phyloP scores from a whole-genome alignment of 2,888 invertebrate species.

The Troides oblongomaculatus region DNA sequence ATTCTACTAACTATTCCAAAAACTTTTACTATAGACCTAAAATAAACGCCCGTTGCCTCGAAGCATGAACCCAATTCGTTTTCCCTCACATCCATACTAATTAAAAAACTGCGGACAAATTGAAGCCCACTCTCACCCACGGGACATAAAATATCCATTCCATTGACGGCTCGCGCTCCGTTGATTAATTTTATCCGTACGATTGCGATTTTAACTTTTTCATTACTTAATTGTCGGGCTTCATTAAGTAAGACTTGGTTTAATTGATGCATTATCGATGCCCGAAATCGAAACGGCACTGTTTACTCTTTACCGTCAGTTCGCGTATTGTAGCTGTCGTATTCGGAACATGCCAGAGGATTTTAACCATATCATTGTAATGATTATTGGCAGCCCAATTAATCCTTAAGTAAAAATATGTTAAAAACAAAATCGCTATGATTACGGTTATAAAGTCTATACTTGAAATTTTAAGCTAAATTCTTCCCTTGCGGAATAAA shows the following conservation, averaged over 20 bases:
- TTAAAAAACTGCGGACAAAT: slow-evolving; percentile 78
- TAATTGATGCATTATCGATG: slow-evolving; percentile 30
- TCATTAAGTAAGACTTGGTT: slow-evolving; percentile 55
- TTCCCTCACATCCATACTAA: slow-evolving; percentile 73
- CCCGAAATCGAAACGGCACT: slow-evolving; percentile 14
- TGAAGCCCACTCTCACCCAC: slow-evolving; percentile 71
- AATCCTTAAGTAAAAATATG: no score
- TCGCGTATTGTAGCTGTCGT: neutral
- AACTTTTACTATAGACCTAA: slow-evolving; percentile 7
- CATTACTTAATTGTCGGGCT: slow-evolving; percentile 67
- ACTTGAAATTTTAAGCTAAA: no score
- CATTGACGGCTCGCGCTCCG: slow-evolving; percentile 59
- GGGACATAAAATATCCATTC: slow-evolving; percentile 77
- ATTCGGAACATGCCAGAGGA: neutral
- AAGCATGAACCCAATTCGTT: slow-evolving; percentile 68
- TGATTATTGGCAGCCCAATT: no score
- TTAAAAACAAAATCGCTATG: no score
- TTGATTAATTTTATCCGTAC: slow-evolving; percentile 76
- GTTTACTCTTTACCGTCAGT: slow-evolving; percentile 7
- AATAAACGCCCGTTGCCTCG: slow-evolving; percentile 38
- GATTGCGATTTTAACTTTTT: slow-evolving; percentile 67
- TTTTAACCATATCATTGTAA: neutral
- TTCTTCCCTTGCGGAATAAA: no score
- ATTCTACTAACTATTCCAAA: slow-evolving; percentile 21
- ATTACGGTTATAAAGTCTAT: no score